A percentile compares a stretch with the other conserved stretches of the same genome.
phyloP scores from a whole-genome alignment of 2,113 vertebrate genomes.

The Columba janthina region DNA sequence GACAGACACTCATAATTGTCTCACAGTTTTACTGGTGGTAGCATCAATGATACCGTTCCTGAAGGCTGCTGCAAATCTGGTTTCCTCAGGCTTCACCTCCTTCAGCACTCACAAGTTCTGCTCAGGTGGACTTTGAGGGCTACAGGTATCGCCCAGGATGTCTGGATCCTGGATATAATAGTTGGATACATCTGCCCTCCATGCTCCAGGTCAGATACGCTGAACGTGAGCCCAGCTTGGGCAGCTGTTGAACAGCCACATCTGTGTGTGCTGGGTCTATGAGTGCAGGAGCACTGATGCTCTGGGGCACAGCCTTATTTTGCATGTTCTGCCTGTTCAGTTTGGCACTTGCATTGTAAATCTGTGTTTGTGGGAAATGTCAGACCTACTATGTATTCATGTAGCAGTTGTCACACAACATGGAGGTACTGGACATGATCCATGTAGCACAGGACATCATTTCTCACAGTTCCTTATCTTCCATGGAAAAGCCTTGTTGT shows the following conservation, averaged over 20 bases:
- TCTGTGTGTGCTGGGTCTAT: too few relatives aligned
- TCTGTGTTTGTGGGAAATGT: background rate
- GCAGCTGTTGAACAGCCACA: background rate
- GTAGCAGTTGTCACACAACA: background rate
- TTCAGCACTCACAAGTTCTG: background rate
- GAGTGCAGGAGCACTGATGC: too few relatives aligned
- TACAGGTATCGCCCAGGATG: background rate
- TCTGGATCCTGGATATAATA: background rate
- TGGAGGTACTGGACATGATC: background rate
- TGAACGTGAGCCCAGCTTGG: background rate
- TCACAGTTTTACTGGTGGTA: background rate
- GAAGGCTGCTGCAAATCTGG: background rate
- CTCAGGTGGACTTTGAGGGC: background rate
- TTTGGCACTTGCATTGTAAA: background rate
- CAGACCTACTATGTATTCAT: background rate
- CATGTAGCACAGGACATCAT: background rate
- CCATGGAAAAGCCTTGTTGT: background rate
- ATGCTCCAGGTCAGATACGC: background rate
- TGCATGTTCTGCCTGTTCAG: fast-evolving
- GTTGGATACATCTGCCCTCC: background rate
- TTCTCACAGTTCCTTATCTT: background rate
- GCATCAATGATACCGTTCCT: background rate
- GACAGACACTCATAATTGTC: background rate
- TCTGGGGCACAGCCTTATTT: too few relatives aligned
- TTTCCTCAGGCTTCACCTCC: background rate